phyloP scores from a whole-genome alignment of 2,888 invertebrate species.

The Hyalella azteca region DNA sequence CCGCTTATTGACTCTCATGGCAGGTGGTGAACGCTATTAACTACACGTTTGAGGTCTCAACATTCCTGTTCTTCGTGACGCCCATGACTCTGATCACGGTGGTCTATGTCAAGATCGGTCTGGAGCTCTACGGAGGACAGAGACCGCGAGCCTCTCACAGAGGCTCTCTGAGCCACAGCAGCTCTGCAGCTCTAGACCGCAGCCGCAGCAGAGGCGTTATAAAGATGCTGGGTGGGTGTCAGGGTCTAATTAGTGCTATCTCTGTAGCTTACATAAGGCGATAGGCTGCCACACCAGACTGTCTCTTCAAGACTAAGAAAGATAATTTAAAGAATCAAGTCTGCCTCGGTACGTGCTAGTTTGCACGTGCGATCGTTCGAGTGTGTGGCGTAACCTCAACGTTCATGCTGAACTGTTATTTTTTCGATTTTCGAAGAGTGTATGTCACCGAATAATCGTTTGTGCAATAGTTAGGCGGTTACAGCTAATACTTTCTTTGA shows the following conservation, averaged over 20 bases:
- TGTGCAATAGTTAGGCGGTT: too few relatives aligned
- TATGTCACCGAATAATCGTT: too few relatives aligned
- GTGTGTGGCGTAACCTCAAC: too few relatives aligned
- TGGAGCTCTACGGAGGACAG: slow-evolving; percentile 48
- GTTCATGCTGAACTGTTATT: too few relatives aligned
- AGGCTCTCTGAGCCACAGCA: slow-evolving; percentile 41
- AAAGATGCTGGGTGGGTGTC: slow-evolving; percentile 62
- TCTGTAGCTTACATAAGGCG: not conserved
- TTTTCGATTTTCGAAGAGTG: too few relatives aligned
- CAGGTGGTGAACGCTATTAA: slow-evolving; percentile 70
- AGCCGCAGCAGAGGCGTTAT: slow-evolving; percentile 62
- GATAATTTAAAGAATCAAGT: too few relatives aligned
- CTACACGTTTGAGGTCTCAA: slow-evolving; percentile 79
- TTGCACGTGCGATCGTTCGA: too few relatives aligned
- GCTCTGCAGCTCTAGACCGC: slow-evolving; percentile 38
- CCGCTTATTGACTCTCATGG: slow-evolving; percentile 68
- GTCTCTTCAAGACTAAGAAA: too few relatives aligned
- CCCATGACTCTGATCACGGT: slow-evolving; percentile 86
- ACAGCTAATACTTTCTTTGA: too few relatives aligned
- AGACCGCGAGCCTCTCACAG: slow-evolving; percentile 35
- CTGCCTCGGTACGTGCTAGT: too few relatives aligned
- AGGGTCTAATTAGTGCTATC: not conserved
- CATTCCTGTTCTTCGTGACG: slow-evolving; percentile 79
- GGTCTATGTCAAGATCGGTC: slow-evolving; percentile 67
- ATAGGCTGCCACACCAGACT: too few relatives aligned